Conservation (phyloP, 2,888 invertebrate species). For the Pelosia muscerda region DNA sequence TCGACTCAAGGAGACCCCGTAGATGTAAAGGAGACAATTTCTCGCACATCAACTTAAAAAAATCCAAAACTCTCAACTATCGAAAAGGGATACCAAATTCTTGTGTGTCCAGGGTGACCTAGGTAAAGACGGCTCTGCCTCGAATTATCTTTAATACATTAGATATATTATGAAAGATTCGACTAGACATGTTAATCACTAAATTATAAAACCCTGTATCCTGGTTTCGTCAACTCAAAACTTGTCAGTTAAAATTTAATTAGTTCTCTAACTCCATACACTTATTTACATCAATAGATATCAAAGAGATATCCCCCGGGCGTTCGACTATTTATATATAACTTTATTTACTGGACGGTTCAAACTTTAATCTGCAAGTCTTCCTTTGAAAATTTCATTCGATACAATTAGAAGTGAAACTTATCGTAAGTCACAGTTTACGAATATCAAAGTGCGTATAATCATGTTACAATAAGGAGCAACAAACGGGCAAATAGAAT, state of each 20-base stretch:
- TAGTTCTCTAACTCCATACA: not conserved
- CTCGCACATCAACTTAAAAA: too few species aligned
- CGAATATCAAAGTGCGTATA: not conserved
- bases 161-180: too few species aligned
- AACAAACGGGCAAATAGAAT: not conserved
- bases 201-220: too few species aligned
- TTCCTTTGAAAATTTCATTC: constrained; percentile 5
- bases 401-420: not conserved
- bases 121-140: too few species aligned
- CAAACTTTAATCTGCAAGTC: not conserved
- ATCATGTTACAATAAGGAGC: not conserved
- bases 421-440: not conserved
- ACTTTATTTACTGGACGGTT: not conserved
- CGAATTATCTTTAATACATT: too few species aligned
- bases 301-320: constrained; percentile 24
- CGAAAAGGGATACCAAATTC: too few species aligned
- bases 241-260: constrained; percentile 7
- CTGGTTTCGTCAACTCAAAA: too few species aligned
- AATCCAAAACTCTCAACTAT: too few species aligned
- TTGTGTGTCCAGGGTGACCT: too few species aligned
- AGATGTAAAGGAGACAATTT: too few species aligned
- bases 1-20: too few species aligned
- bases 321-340: not conserved
- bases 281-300: constrained; percentile 7
- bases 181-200: too few species aligned